These are phyloP conservation scores for Metallyticus violacea DNA, from an alignment of 2,888 invertebrate species.

Conservation along the genomic window DNA sequence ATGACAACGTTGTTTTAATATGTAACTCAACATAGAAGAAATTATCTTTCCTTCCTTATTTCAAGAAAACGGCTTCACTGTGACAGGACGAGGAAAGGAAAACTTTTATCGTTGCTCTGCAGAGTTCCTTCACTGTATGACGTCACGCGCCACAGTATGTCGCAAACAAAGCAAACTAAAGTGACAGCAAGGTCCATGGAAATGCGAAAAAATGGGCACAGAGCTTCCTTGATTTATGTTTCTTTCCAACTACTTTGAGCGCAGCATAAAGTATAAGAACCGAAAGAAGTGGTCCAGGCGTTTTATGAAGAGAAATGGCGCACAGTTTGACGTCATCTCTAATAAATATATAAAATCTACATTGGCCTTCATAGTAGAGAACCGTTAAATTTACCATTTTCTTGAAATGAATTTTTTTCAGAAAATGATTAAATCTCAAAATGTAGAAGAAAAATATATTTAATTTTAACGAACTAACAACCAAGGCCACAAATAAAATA, in stretches of 20 bases:
- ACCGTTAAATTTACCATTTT: too few species aligned
- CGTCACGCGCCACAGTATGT: neutral
- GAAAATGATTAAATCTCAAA: too few species aligned
- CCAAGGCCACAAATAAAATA: too few species aligned
- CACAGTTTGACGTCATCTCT: neutral
- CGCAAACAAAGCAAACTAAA: neutral
- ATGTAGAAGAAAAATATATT: too few species aligned
- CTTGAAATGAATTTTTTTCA: too few species aligned
- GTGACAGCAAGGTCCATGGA: neutral
- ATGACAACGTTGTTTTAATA: too few species aligned
- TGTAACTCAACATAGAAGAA: too few species aligned
- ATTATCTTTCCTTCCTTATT: neutral
- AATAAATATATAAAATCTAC: neutral
- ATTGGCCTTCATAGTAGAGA: neutral
- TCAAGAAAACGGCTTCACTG: neutral
- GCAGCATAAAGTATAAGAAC: neutral
- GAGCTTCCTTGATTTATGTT: neutral
- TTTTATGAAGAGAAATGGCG: neutral
- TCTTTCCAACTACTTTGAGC: neutral
- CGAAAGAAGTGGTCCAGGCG: neutral
- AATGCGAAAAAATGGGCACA: neutral
- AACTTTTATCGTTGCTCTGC: neutral
- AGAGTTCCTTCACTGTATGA: neutral
- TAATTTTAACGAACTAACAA: too few species aligned
- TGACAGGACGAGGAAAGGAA: neutral